Conservation (phyloP, 2,888 invertebrate species). For the Plusia festucae region DNA sequence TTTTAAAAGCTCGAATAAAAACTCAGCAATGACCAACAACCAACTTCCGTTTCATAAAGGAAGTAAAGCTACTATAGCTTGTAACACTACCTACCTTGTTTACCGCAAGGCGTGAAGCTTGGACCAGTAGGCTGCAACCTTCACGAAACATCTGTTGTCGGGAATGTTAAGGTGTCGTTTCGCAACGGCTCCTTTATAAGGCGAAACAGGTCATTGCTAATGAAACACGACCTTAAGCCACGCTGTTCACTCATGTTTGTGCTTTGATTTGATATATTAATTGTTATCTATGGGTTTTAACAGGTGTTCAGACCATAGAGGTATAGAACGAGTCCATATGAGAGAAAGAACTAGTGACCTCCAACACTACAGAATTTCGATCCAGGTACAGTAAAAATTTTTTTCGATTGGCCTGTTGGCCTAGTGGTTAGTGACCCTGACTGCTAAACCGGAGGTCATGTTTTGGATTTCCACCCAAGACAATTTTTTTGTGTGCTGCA, state of each 20-base stretch:
- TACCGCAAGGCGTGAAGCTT: slow-evolving; percentile 21
- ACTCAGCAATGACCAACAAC: background rate
- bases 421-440: no score
- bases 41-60: background rate
- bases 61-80: slow-evolving; percentile 19
- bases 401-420: no score
- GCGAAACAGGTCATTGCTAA: slow-evolving; percentile 82
- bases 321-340: background rate
- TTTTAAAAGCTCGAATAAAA: background rate
- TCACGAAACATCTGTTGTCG: slow-evolving; percentile 73
- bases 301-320: background rate
- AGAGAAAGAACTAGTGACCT: background rate
- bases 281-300: slow-evolving; percentile 21
- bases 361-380: background rate
- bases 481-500: no score
- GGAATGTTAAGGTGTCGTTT: slow-evolving; percentile 76
- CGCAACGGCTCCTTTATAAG: slow-evolving; percentile 76
- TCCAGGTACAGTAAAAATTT: no score
- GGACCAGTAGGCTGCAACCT: slow-evolving; percentile 63
- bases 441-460: no score
- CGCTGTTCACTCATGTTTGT: slow-evolving; percentile 43
- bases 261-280: slow-evolving; percentile 55
- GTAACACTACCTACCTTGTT: slow-evolving; percentile 35
- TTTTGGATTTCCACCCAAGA: no score
- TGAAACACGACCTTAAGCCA: slow-evolving; percentile 73